These are phyloP conservation scores for Falcunculus frontatus DNA, from an alignment of 2,113 vertebrate genomes.

Conservation along the genomic window DNA sequence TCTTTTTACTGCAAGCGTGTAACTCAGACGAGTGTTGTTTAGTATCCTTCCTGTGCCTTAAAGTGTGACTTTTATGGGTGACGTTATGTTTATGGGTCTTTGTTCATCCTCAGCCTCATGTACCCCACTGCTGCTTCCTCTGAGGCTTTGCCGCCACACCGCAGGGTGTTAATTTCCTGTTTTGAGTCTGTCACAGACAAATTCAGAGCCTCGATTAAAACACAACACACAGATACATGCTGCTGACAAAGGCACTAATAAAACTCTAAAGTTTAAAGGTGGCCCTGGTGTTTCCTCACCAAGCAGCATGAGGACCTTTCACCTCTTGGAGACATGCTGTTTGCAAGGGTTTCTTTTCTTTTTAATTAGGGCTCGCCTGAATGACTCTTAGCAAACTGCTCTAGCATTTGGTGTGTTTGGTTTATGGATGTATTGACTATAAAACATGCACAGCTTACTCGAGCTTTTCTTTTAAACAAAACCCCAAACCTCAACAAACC, in stretches of 20 bases:
- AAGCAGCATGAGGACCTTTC: slow-evolving; percentile 28
- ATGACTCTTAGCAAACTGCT: slow-evolving; percentile 20
- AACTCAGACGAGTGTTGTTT: slow-evolving; percentile 34
- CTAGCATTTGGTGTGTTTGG: not conserved
- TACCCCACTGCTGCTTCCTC: slow-evolving; percentile 58
- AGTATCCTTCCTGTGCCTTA: slow-evolving; percentile 64
- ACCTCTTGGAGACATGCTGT: slow-evolving; percentile 39
- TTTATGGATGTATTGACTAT: not conserved
- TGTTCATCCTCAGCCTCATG: slow-evolving; percentile 48
- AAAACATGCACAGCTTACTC: not conserved
- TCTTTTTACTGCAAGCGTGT: not conserved
- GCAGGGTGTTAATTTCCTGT: slow-evolving; percentile 73
- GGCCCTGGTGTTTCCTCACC: slow-evolving; percentile 49
- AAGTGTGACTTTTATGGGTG: slow-evolving; percentile 64
- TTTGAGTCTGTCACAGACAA: slow-evolving; percentile 58
- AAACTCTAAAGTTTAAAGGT: slow-evolving; percentile 60
- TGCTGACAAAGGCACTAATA: slow-evolving; percentile 61
- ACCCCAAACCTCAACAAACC: not conserved
- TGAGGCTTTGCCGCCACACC: slow-evolving; percentile 53
- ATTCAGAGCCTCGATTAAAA: slow-evolving; percentile 53
- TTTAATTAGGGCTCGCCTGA: slow-evolving; percentile 22
- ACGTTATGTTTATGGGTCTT: slow-evolving; percentile 60
- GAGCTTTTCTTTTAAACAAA: not conserved
- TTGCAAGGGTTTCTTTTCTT: slow-evolving; percentile 43
- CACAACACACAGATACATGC: slow-evolving; percentile 20